A percentile compares a stretch with the other conserved stretches of the same genome.
These are phyloP conservation scores for Cricetomys ansorgei DNA, from an alignment of 2,113 vertebrate species.

Conservation along the genomic window DNA sequence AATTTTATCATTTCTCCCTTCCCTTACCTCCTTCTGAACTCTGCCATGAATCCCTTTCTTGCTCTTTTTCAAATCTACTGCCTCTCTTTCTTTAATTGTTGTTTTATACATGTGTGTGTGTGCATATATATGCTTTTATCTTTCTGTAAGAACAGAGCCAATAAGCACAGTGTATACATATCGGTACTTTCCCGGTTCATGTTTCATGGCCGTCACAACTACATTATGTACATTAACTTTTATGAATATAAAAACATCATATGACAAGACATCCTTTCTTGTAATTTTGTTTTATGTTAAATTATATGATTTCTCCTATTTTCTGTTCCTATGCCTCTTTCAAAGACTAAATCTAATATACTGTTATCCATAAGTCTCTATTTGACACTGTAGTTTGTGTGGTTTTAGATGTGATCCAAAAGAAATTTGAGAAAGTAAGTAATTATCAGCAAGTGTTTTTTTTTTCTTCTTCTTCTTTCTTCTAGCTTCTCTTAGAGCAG, in stretches of 20 bases:
- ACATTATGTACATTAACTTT: constrained; percentile 8
- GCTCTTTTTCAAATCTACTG: neutral
- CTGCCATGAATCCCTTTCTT: neutral
- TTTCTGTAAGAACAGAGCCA: too few species aligned
- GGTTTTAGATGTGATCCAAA: neutral
- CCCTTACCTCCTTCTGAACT: neutral
- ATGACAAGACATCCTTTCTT: neutral
- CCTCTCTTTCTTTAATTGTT: neutral
- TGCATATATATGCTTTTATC: neutral
- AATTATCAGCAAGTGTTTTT: neutral
- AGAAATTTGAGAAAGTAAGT: constrained; percentile 10
- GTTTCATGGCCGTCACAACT: neutral
- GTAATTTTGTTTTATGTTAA: constrained; percentile 44
- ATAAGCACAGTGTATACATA: too few species aligned
- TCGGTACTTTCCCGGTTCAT: neutral
- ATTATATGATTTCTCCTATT: neutral
- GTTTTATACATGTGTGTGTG: neutral
- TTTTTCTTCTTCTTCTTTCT: neutral
- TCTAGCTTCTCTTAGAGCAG: neutral
- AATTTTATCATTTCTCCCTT: neutral
- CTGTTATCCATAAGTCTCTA: neutral
- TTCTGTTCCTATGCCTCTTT: neutral
- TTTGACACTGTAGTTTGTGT: neutral
- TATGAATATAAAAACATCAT: neutral
- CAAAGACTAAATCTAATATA: neutral